A percentile compares a stretch with the other conserved stretches of the same genome.
phyloP scores from a whole-genome alignment of 2,113 vertebrate genomes.

The Zosterops borbonicus region DNA sequence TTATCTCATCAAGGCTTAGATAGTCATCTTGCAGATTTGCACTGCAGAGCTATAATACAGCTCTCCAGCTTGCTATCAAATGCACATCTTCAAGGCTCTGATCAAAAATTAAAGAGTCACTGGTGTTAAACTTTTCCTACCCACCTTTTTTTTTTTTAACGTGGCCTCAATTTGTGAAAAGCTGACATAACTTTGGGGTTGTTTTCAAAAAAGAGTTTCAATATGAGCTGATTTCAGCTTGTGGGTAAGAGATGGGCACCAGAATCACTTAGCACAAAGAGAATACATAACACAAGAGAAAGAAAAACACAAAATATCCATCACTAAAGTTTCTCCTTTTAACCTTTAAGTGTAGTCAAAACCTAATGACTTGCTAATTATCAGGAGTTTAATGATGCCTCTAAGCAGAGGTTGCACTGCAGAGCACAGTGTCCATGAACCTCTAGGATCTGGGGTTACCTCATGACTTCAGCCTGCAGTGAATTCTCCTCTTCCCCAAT shows the following conservation, averaged over 20 bases:
- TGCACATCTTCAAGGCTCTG: not conserved
- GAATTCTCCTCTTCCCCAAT: conserved; percentile 20
- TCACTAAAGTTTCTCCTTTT: conserved; percentile 40
- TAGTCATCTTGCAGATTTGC: not conserved
- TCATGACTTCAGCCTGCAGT: not conserved
- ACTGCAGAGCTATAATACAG: not conserved
- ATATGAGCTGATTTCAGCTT: not conserved
- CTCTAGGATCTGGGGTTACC: conserved; percentile 14
- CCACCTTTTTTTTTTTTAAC: not conserved
- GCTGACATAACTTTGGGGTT: not conserved
- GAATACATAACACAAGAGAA: conserved; percentile 31
- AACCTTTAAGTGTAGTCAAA: conserved; percentile 60
- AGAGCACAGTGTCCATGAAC: not conserved
- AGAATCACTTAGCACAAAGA: conserved; percentile 14
- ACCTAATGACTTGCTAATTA: conserved; percentile 50
- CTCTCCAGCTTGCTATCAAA: not conserved
- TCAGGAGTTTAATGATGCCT: conserved; percentile 46
- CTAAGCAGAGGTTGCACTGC: conserved; percentile 12
- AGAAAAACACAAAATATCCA: conserved; percentile 40
- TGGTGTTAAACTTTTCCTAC: not conserved
- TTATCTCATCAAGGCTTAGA: not conserved
- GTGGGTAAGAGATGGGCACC: not conserved
- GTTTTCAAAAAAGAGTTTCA: conserved; percentile 14
- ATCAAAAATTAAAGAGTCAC: not conserved
- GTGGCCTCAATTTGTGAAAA: conserved; percentile 2